These are phyloP conservation scores for Heliconius congener DNA, from an alignment of 1,140 invertebrate genomes.

Conservation along the genomic window DNA sequence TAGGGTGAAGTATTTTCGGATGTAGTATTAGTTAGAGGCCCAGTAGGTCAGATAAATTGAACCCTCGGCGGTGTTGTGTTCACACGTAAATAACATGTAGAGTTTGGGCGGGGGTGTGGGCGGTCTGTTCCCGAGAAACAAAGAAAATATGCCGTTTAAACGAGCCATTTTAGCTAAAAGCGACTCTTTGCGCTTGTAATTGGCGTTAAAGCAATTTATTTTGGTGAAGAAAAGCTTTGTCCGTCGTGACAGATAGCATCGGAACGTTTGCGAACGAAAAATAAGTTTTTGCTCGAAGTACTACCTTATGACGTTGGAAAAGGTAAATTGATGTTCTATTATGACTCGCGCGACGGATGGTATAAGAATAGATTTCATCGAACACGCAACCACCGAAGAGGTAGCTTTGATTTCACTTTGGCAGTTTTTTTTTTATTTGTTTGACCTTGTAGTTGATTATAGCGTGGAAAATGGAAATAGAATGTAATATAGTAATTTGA, in stretches of 20 bases:
- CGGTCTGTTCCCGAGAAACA: constrained; percentile 42
- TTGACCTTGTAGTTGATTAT: constrained; percentile 3
- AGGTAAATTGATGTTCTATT: constrained; percentile 44
- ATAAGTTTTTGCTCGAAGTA: constrained; percentile 50
- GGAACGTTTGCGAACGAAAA: constrained; percentile 58
- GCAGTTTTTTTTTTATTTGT: constrained; percentile 60
- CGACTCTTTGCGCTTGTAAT: constrained; percentile 8
- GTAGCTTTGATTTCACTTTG: constrained; percentile 71
- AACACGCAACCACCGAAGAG: constrained; percentile 71
- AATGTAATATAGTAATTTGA: background rate
- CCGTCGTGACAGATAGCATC: constrained; percentile 55
- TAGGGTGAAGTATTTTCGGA: constrained; percentile 44
- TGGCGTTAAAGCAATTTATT: constrained; percentile 14
- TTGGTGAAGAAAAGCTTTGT: constrained; percentile 33
- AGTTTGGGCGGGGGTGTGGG: constrained; percentile 64
- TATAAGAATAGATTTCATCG: constrained; percentile 62
- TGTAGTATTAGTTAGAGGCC: constrained; percentile 77
- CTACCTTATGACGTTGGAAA: constrained; percentile 57
- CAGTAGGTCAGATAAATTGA: constrained; percentile 81
- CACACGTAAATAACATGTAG: constrained; percentile 81
- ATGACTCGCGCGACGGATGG: constrained; percentile 24
- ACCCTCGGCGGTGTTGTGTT: constrained; percentile 76
- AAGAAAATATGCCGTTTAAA: constrained; percentile 20
- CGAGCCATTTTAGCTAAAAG: constrained; percentile 18
- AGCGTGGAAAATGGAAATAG: background rate